Percentiles rank a stretch among this genome's conserved stretches.
phyloP scores from a whole-genome alignment of 2,888 invertebrate genomes.

The Atrina japonica region DNA sequence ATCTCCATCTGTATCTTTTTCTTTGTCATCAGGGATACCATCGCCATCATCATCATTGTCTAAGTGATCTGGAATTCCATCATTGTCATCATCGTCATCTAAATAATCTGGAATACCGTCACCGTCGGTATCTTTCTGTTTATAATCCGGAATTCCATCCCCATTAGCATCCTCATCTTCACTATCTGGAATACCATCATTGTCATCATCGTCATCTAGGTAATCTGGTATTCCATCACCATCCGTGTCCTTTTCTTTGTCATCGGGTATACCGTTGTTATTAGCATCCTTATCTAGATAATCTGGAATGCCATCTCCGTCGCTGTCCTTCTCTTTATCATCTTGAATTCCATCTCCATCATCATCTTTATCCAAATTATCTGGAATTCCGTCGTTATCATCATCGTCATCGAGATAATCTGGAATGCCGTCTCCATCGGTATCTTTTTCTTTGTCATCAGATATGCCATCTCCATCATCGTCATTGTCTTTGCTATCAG shows the following conservation, averaged over 20 bases:
- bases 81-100: constrained; percentile 55
- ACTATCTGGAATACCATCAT: too few species aligned
- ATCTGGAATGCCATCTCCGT: constrained; percentile 73
- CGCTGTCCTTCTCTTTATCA: constrained; percentile 62
- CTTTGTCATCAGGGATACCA: constrained; percentile 54
- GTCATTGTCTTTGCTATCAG: constrained; percentile 68
- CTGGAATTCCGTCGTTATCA: constrained; percentile 74
- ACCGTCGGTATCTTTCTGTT: too few species aligned
- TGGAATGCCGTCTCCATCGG: constrained; percentile 72
- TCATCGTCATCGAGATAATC: constrained; percentile 61
- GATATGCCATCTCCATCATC: constrained; percentile 72
- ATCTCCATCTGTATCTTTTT: constrained; percentile 54
- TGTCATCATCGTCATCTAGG: too few species aligned
- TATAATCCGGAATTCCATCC: too few species aligned
- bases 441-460: constrained; percentile 64
- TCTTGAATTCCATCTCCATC: constrained; percentile 75
- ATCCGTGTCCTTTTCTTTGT: constrained; percentile 58
- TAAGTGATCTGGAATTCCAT: constrained; percentile 62
- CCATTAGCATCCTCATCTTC: too few species aligned
- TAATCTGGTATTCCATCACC: too few species aligned
- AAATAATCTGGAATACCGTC: constrained; percentile 71
- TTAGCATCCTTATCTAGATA: constrained; percentile 70
- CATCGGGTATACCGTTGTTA: constrained; percentile 75
- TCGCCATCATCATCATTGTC: constrained; percentile 61
- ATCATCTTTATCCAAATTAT: constrained; percentile 62